A percentile compares a stretch with the other conserved stretches of the same genome.
Evolutionary conservation across 2,888 invertebrate species (phyloP).

Genomic region (Myopa tessellatipennis): DNA sequence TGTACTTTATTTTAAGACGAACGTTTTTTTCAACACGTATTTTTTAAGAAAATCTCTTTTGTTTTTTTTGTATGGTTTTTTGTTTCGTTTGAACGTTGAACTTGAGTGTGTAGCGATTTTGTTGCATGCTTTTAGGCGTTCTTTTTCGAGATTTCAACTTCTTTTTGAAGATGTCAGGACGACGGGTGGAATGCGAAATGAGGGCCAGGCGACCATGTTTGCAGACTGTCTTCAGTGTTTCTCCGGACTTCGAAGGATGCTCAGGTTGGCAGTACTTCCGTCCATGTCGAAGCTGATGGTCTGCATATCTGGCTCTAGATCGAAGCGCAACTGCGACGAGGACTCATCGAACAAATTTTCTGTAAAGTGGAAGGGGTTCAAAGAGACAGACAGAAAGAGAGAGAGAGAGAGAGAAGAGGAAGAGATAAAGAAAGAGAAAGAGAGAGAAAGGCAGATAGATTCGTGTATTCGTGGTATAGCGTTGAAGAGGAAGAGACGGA

Average conservation of each 20-base stretch:
- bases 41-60: not conserved
- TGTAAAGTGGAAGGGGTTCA: slow-evolving; percentile 34
- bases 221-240: not conserved
- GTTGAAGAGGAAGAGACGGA: no score
- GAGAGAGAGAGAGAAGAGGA: slow-evolving; percentile 7
- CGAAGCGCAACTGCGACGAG: slow-evolving; percentile 55
- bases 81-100: slow-evolving; percentile 2
- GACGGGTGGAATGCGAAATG: no score
- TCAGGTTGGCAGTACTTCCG: slow-evolving; percentile 42
- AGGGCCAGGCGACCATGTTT: not conserved
- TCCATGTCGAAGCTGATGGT: slow-evolving; percentile 10
- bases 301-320: slow-evolving; percentile 47
- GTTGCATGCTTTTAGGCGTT: not conserved
- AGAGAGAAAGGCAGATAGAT: slow-evolving; percentile 37
- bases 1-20: slow-evolving; percentile 34
- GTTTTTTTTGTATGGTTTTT: slow-evolving; percentile 22
- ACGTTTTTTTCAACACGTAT: not conserved
- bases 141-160: not conserved
- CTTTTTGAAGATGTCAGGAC: no score
- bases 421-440: slow-evolving; percentile 12
- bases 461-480: not conserved
- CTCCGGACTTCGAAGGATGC: slow-evolving; percentile 41
- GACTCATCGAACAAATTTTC: slow-evolving; percentile 61
- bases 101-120: not conserved
- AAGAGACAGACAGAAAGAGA: not conserved